A percentile compares a stretch with the other conserved stretches of the same genome.
Conservation (phyloP, 2,113 vertebrate genomes). For the Laterallus jamaicensis region DNA sequence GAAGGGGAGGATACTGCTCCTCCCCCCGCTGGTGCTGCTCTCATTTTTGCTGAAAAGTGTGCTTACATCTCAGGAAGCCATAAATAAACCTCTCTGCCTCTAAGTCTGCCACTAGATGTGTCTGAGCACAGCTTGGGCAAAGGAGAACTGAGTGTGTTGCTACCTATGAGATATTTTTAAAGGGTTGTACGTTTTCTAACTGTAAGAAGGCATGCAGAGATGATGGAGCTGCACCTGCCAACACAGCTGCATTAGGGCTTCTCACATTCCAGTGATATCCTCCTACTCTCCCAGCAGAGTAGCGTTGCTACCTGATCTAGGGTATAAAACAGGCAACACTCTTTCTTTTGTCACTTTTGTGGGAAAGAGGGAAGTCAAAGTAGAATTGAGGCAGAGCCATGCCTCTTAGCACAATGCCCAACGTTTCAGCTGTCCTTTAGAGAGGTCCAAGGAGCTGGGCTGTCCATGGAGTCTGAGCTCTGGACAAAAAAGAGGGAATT, state of each 20-base stretch:
- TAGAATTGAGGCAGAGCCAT: background rate
- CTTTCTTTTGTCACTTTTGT: background rate
- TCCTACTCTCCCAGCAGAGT: accelerated
- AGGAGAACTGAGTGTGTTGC: background rate
- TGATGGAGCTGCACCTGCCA: background rate
- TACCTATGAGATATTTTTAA: background rate
- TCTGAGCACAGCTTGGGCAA: background rate
- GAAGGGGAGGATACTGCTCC: background rate
- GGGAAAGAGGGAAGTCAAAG: background rate
- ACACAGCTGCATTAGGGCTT: background rate
- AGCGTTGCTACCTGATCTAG: background rate
- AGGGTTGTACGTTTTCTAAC: background rate
- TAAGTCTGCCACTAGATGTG: background rate
- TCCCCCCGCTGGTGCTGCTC: background rate
- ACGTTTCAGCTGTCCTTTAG: background rate
- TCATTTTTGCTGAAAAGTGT: background rate
- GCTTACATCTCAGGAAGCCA: background rate
- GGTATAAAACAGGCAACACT: background rate
- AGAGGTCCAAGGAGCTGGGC: background rate
- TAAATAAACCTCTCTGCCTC: background rate
- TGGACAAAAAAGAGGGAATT: background rate
- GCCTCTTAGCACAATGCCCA: background rate
- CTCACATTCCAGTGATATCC: background rate
- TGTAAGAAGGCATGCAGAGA: accelerated
- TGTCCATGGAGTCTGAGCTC: background rate